These are phyloP conservation scores for Scatophagus argus DNA, from an alignment of 2,113 vertebrate species.

Conservation along the genomic window DNA sequence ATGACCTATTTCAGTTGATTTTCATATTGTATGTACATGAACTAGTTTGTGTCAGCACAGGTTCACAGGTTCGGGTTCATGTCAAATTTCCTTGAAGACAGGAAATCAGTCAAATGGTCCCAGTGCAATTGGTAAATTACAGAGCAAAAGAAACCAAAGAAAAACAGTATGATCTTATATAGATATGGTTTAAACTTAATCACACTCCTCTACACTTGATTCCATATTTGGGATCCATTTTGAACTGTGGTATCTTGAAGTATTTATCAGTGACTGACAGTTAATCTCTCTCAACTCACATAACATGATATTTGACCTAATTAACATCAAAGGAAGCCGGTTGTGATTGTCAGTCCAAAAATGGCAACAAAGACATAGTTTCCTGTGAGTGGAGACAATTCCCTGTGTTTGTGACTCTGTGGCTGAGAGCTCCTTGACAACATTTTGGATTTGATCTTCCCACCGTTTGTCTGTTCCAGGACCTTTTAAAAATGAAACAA, in stretches of 20 bases:
- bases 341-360: not conserved
- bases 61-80: too few species aligned
- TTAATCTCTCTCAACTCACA: not conserved
- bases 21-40: not conserved
- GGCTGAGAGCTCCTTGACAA: not conserved
- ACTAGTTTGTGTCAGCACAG: too few species aligned
- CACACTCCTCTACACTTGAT: too few species aligned
- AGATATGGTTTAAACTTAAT: not conserved
- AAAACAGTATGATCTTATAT: not conserved
- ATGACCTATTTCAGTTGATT: not conserved
- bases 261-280: not conserved
- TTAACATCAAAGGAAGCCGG: not conserved
- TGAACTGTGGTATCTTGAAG: not conserved
- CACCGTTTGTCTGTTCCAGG: constrained; percentile 29
- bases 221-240: not conserved
- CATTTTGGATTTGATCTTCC: constrained; percentile 19
- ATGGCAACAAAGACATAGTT: not conserved
- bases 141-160: not conserved
- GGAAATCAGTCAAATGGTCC: not conserved
- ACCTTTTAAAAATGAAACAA: constrained; percentile 30
- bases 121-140: not conserved
- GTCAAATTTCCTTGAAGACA: not conserved
- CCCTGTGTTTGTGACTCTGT: constrained; percentile 22
- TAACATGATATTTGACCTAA: not conserved
- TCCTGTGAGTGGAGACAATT: not conserved